Conservation (phyloP, 2,797 vertebrate genomes). For the Neopelma chrysocephalum region DNA sequence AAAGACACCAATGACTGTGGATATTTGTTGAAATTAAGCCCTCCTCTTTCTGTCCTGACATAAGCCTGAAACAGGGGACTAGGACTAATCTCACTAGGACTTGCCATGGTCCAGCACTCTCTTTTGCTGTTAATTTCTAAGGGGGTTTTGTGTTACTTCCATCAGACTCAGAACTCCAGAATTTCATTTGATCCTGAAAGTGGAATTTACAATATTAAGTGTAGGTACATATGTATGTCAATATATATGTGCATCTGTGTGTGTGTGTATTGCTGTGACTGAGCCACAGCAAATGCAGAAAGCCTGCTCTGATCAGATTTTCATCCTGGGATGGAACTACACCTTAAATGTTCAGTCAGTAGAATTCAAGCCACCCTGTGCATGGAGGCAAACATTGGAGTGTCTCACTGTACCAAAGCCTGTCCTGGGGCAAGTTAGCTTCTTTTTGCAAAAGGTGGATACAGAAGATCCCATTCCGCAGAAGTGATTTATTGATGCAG, state of each 20-base stretch:
- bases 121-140: background rate
- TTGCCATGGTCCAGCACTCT: background rate
- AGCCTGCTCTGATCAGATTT: background rate
- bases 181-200: background rate
- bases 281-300: background rate
- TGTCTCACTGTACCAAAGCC: background rate
- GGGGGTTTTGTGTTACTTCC: fast-evolving
- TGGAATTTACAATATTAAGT: background rate
- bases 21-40: background rate
- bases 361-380: background rate
- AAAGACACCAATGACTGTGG: fast-evolving
- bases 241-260: background rate
- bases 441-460: background rate
- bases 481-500: background rate
- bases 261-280: background rate
- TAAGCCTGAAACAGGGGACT: background rate
- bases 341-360: background rate
- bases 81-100: background rate
- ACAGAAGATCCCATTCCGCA: background rate
- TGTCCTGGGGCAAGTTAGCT: fast-evolving
- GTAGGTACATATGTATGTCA: background rate
- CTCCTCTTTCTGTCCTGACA: background rate
- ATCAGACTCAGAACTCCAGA: background rate
- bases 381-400: background rate
- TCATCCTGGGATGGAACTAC: background rate